phyloP scores from a whole-genome alignment of 2,113 vertebrate species.

The Ciconia boyciana region DNA sequence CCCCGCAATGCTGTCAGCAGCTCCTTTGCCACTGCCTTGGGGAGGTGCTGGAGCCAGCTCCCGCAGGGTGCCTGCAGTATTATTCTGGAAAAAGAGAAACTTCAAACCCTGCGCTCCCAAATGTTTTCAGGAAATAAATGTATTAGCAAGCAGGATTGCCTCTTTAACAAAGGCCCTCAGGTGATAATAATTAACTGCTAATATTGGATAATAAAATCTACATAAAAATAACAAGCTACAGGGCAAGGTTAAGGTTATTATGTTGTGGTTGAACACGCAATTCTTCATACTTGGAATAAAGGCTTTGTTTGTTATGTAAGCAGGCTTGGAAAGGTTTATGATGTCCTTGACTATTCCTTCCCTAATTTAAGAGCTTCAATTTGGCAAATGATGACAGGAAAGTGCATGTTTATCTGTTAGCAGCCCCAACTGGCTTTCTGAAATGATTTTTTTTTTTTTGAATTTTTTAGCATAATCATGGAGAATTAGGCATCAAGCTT shows the following conservation, averaged over 20 bases:
- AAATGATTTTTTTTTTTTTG: not conserved
- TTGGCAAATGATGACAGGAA: constrained; percentile 58
- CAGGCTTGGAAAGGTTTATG: constrained; percentile 43
- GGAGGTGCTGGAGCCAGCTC: not conserved
- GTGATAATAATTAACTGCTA: constrained; percentile 52
- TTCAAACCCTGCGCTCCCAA: not conserved
- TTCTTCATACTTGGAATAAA: constrained; percentile 38
- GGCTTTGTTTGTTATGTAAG: constrained; percentile 50
- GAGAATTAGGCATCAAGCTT: constrained; percentile 44
- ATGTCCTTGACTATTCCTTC: constrained; percentile 51
- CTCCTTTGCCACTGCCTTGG: not conserved
- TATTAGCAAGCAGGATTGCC: not conserved
- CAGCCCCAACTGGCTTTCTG: constrained; percentile 23
- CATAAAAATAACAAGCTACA: constrained; percentile 45
- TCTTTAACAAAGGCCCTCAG: constrained; percentile 8
- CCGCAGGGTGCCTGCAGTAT: not conserved
- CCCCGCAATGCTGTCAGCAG: not conserved
- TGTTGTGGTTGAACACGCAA: not conserved
- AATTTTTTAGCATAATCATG: constrained; percentile 57
- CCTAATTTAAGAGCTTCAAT: constrained; percentile 48
- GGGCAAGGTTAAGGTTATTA: constrained; percentile 38
- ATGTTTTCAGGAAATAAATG: not conserved
- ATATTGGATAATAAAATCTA: constrained; percentile 55
- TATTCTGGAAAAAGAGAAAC: not conserved
- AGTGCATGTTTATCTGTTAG: constrained; percentile 31